These are phyloP conservation scores for Steinernema feltiae DNA, from an alignment of 1,140 invertebrate species.

Conservation along the genomic window DNA sequence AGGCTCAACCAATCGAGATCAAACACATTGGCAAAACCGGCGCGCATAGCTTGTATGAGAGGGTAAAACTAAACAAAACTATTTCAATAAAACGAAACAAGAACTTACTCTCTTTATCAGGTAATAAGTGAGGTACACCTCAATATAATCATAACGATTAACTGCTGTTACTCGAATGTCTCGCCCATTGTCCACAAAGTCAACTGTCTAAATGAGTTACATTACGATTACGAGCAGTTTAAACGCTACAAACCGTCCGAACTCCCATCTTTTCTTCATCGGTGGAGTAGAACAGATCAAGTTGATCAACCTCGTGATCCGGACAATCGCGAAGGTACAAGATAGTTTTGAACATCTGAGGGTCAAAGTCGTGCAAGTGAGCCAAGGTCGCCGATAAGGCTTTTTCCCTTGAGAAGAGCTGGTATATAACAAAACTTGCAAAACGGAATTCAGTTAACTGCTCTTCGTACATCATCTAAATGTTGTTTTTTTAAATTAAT, in stretches of 20 bases:
- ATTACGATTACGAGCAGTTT: not conserved
- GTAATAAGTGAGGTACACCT: constrained; percentile 89
- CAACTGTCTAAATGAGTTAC: constrained; percentile 66
- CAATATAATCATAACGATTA: constrained; percentile 92
- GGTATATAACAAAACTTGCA: constrained; percentile 83
- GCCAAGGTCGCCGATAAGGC: constrained; percentile 76
- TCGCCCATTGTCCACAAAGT: constrained; percentile 79
- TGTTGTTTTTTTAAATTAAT: constrained; percentile 35
- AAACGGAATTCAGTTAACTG: constrained; percentile 85
- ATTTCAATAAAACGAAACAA: not conserved
- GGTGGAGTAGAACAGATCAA: constrained; percentile 82
- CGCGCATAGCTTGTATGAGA: constrained; percentile 75
- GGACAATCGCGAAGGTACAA: constrained; percentile 75
- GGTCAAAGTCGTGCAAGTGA: constrained; percentile 83
- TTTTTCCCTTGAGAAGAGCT: constrained; percentile 70
- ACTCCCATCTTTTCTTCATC: constrained; percentile 78
- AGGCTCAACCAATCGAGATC: constrained; percentile 83
- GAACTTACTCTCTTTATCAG: constrained; percentile 72
- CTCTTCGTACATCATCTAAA: constrained; percentile 84
- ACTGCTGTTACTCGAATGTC: constrained; percentile 81
- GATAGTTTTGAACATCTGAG: constrained; percentile 79
- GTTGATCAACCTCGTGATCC: constrained; percentile 60
- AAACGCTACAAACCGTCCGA: not conserved
- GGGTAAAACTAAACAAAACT: constrained; percentile 18
- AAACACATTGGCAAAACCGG: constrained; percentile 77